Percentiles rank a stretch among this genome's conserved stretches.
phyloP scores from a whole-genome alignment of 2,113 vertebrate species.

The Ceuthmochares aereus region DNA sequence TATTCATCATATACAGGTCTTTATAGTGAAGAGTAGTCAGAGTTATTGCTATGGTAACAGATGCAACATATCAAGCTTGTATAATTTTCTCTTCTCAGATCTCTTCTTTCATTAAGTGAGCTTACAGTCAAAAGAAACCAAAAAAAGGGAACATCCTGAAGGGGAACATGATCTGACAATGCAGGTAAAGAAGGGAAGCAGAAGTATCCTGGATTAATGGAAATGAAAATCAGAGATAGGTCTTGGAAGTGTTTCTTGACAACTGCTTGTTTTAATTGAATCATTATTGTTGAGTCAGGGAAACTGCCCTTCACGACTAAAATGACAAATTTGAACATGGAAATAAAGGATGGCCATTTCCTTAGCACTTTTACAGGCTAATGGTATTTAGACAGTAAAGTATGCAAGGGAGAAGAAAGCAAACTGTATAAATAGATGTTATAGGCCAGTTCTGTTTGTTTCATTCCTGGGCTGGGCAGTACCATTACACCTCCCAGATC shows the following conservation, averaged over 20 bases:
- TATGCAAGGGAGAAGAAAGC: background rate
- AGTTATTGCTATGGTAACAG: background rate
- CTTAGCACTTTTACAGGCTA: background rate
- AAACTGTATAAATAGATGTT: background rate
- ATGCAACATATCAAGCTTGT: background rate
- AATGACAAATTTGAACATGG: background rate
- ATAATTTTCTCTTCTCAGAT: background rate
- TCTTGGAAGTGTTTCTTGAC: background rate
- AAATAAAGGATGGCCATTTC: background rate
- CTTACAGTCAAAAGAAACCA: background rate
- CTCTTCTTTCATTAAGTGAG: background rate
- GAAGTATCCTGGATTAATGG: background rate
- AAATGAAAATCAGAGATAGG: slow-evolving; percentile 13
- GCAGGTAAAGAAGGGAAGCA: background rate
- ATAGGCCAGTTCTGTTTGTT: background rate
- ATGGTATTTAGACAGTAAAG: background rate
- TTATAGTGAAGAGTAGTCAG: background rate
- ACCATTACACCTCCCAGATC: background rate
- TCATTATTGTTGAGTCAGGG: background rate
- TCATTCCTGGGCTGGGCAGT: background rate
- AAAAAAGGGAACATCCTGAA: background rate
- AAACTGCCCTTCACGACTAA: background rate
- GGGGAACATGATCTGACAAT: background rate
- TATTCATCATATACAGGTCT: background rate
- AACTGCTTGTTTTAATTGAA: slow-evolving; percentile 8